Percentiles rank a stretch among this genome's conserved stretches.
Evolutionary conservation across 2,797 vertebrate genomes (phyloP).

Genomic region (Vultur gryphus): DNA sequence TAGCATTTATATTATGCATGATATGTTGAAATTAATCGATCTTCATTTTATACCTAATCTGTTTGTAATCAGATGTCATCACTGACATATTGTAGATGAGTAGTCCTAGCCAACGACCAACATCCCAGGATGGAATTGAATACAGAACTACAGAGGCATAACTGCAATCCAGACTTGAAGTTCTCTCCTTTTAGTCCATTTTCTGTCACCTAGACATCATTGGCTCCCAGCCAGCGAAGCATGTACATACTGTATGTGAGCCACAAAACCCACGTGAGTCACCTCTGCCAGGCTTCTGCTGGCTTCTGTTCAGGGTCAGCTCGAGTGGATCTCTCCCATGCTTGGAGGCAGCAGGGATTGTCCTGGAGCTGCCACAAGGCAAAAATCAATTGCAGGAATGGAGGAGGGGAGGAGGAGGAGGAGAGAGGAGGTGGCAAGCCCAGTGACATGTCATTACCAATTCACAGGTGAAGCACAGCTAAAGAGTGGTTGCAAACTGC

Average conservation of each 20-base stretch:
- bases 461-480: neutral
- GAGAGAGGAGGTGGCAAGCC: neutral
- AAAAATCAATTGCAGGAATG: neutral
- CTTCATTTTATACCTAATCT: neutral
- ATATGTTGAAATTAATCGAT: neutral
- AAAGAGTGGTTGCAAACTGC: neutral
- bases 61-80: neutral
- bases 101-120: neutral
- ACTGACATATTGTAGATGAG: neutral
- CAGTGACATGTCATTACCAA: neutral
- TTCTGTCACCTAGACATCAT: neutral
- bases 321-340: accelerated
- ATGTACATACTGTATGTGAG: neutral
- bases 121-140: neutral
- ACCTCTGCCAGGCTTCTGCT: neutral
- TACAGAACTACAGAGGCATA: neutral
- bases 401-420: neutral
- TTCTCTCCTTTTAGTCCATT: neutral
- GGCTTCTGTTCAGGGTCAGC: neutral
- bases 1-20: neutral
- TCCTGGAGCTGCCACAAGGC: neutral
- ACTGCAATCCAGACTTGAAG: neutral
- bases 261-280: neutral
- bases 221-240: neutral
- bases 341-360: accelerated